These are phyloP conservation scores for Drosophila funebris DNA, from an alignment of 1,140 invertebrate genomes.

Conservation along the genomic window DNA sequence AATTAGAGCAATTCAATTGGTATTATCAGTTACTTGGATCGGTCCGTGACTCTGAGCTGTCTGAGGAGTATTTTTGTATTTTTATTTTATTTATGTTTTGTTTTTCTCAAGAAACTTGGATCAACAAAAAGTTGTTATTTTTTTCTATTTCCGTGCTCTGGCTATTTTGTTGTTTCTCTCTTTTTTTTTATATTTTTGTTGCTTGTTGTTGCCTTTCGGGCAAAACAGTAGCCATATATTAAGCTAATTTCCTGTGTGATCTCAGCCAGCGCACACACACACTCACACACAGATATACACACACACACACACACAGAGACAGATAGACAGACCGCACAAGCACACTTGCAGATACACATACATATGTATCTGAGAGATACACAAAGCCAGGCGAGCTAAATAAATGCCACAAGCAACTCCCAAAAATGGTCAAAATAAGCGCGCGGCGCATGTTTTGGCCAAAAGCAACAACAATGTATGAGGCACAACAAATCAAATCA, in stretches of 20 bases:
- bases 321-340: background rate
- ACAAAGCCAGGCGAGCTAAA: conserved; percentile 22
- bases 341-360: background rate
- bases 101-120: background rate
- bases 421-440: conserved; percentile 69
- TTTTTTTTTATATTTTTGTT: conserved; percentile 8
- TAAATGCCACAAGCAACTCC: conserved; percentile 48
- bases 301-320: background rate
- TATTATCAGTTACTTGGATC: too few species aligned
- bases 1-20: too few species aligned
- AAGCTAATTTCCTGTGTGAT: conserved; percentile 73
- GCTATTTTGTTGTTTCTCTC: conserved; percentile 3
- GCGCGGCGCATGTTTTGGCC: conserved; percentile 57
- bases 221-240: conserved; percentile 48
- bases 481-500: conserved; percentile 47
- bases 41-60: background rate
- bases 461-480: conserved; percentile 28
- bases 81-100: background rate
- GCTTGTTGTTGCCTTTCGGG: conserved; percentile 30
- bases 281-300: background rate
- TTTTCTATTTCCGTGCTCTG: background rate
- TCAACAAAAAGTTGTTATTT: background rate
- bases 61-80: background rate
- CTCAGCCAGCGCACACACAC: conserved; percentile 37
- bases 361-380: conserved; percentile 38